phyloP scores from a whole-genome alignment of 2,888 invertebrate species.

The Drosophila aldrichi region DNA sequence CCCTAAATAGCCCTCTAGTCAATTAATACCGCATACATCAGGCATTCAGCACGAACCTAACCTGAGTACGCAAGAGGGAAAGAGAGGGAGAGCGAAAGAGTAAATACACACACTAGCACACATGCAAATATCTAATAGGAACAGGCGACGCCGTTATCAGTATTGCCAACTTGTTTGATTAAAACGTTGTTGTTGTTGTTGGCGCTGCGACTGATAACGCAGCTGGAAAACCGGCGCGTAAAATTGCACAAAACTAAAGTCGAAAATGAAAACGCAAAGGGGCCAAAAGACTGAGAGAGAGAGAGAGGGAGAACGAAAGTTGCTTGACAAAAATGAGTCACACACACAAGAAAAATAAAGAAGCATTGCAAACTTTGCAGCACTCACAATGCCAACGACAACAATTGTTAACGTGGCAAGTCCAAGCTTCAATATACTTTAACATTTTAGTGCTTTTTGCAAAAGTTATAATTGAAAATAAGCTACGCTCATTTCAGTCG shows the following conservation, averaged over 20 bases:
- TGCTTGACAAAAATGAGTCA: conserved; percentile 47
- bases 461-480: background rate
- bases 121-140: conserved; percentile 10
- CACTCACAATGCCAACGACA: conserved; percentile 12
- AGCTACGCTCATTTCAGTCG: conserved; percentile 12
- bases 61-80: background rate
- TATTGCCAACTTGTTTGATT: conserved; percentile 74
- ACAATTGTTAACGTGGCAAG: conserved; percentile 55
- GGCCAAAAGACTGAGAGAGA: background rate
- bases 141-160: conserved; percentile 54
- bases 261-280: conserved; percentile 11
- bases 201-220: conserved; percentile 34
- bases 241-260: conserved; percentile 27
- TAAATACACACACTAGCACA: background rate
- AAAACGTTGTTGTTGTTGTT: conserved; percentile 27
- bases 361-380: conserved; percentile 24
- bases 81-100: conserved; percentile 12
- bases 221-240: conserved; percentile 40
- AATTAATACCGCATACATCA: conserved; percentile 12
- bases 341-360: background rate
- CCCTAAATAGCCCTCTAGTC: conserved; percentile 11
- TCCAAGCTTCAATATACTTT: background rate
- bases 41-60: background rate
- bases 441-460: background rate
- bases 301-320: conserved; percentile 27